Evolutionary conservation across 1,140 invertebrate species (phyloP).

Genomic region (Drosophila paulistorum): DNA sequence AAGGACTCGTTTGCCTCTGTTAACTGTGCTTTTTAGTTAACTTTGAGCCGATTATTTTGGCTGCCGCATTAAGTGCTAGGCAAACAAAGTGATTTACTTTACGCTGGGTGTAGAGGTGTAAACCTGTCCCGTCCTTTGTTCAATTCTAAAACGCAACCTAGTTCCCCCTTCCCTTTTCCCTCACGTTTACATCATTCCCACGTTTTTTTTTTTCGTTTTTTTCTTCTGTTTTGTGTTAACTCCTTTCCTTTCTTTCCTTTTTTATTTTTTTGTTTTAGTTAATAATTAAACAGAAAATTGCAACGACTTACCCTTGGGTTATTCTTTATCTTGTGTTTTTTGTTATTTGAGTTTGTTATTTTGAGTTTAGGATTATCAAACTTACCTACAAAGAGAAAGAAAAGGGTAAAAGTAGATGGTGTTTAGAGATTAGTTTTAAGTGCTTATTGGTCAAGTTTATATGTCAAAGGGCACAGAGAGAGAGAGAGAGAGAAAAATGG

Average conservation of each 20-base stretch:
- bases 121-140: constrained; percentile 8
- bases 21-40: constrained; percentile 57
- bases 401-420: constrained; percentile 38
- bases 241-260: not conserved
- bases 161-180: not conserved
- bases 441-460: constrained; percentile 18
- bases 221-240: constrained; percentile 16
- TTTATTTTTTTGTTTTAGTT: constrained; percentile 31
- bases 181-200: not conserved
- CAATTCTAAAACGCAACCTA: constrained; percentile 1
- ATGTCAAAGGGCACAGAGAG: not conserved
- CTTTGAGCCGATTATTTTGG: constrained; percentile 73
- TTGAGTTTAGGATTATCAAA: constrained; percentile 43
- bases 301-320: constrained; percentile 56
- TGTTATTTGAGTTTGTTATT: constrained; percentile 30
- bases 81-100: constrained; percentile 67
- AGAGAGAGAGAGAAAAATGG: not conserved
- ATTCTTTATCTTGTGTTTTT: constrained; percentile 12
- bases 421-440: constrained; percentile 31
- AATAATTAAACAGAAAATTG: constrained; percentile 71
- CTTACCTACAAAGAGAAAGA: constrained; percentile 52
- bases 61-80: constrained; percentile 62
- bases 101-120: constrained; percentile 15
- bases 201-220: not conserved
- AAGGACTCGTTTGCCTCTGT: constrained; percentile 24